Base-by-base conservation (phyloP, 1,140 invertebrate species). In the Musca domestica region DNA sequence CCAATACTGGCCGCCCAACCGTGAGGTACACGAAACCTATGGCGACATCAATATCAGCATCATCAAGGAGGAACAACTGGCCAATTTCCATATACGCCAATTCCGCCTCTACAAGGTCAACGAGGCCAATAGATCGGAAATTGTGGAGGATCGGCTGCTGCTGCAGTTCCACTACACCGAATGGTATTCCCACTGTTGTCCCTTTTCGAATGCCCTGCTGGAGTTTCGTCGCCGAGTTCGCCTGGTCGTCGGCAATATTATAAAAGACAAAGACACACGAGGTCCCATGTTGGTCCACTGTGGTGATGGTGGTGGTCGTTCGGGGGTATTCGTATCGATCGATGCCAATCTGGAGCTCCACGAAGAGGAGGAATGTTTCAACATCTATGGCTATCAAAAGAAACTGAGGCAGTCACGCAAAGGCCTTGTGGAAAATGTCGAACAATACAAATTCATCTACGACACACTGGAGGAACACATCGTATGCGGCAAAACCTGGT, bases 391-490 rank as follows among this genome's bases (percentile, higher is more conserved):
- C 22, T 98, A 95, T 81, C 85, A 97, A 68, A 95, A 96, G 79
- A 96, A 95, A 82, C 84, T 99, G 67, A 85, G 95, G 71, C 92
- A 95, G 82, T 93, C 95, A 12, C 87, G 97, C 69, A 94, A 92
- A 83, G 94, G 95, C 61, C 88, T 99, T 67, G 94, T 99, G 66
- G 95, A 98, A 83, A 93, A 93, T 77, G 86, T 96, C 83, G 94
- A 95, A 71, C 96, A 99, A 84, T 98, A 98, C 83, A 94, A 95
- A 86, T 98, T 98, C 82, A 90, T 99, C 30, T 99, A 98, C 81
- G 95, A 98, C 75, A 94, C 93, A 1, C 83, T 98, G 70, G 94
- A 98, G 83, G 95, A 97, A 80, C 92, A 90, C 74, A 88, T 96
- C 0, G 87, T 94, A 9, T 97, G 95, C 79, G 94, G 94, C 0